A percentile compares a stretch with the other conserved stretches of the same genome.
phyloP scores from a whole-genome alignment of 2,797 vertebrate genomes.

The Novumbra hubbsi region DNA sequence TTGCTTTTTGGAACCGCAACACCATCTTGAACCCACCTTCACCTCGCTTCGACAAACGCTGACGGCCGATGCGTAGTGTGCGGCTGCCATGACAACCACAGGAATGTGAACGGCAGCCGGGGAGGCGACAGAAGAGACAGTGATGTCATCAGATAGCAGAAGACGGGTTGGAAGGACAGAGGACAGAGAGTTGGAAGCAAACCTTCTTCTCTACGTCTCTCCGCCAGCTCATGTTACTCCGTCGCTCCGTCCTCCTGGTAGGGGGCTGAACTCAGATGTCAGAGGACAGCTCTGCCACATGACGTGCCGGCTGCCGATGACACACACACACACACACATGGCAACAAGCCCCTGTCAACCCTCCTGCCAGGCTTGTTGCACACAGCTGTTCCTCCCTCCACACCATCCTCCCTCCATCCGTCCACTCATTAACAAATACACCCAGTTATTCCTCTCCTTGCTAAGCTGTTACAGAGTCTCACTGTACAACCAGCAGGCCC shows the following conservation, averaged over 20 bases:
- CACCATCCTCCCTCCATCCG: not conserved
- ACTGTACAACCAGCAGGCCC: too few relatives aligned
- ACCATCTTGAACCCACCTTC: not conserved
- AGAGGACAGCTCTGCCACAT: slow-evolving; percentile 4
- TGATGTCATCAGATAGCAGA: not conserved
- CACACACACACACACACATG: not conserved
- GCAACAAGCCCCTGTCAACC: not conserved
- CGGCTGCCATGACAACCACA: too few relatives aligned
- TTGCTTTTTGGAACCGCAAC: not conserved
- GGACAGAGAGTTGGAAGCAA: not conserved
- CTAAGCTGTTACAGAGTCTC: not conserved
- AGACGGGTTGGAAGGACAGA: not conserved
- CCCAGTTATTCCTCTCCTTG: slow-evolving; percentile 35
- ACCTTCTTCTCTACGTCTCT: not conserved
- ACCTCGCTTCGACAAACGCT: not conserved
- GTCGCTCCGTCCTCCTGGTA: too few relatives aligned
- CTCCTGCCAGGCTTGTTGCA: slow-evolving; percentile 19
- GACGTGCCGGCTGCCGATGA: not conserved
- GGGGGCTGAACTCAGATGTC: not conserved
- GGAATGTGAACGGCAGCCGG: too few relatives aligned
- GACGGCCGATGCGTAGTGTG: not conserved
- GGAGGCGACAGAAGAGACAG: too few relatives aligned
- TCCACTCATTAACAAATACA: slow-evolving; percentile 43
- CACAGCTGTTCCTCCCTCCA: slow-evolving; percentile 47
- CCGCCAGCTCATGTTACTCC: too few relatives aligned